phyloP scores from a whole-genome alignment of 2,797 vertebrate genomes.

The Eremophila alpestris region DNA sequence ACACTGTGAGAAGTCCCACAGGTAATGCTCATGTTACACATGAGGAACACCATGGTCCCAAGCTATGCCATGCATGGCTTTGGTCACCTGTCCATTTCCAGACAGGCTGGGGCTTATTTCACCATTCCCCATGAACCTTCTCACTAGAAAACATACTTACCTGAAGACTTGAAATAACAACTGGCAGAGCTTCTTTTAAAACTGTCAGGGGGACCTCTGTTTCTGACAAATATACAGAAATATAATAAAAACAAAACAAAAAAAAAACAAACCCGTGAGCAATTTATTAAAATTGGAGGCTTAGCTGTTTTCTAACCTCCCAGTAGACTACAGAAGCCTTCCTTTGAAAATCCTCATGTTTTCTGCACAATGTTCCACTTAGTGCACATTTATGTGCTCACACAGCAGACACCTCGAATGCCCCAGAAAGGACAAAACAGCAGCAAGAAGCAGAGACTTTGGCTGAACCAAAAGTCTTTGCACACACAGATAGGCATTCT shows the following conservation, averaged over 20 bases:
- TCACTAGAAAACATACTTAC: background rate
- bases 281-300: background rate
- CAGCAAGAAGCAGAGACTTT: background rate
- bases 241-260: background rate
- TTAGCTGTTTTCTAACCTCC: background rate
- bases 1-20: background rate
- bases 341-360: background rate
- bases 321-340: background rate
- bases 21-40: accelerated
- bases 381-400: background rate
- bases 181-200: background rate
- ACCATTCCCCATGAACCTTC: background rate
- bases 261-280: background rate
- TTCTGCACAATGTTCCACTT: background rate
- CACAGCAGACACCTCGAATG: accelerated
- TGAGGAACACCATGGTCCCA: background rate
- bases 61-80: background rate
- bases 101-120: background rate
- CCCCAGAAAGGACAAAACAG: background rate
- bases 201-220: background rate
- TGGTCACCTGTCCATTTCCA: background rate
- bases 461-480: background rate
- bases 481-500: background rate
- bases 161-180: background rate
- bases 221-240: background rate